Percentiles rank a stretch among this genome's conserved stretches.
Conservation (phyloP, 1,140 invertebrate genomes). For the Stegodyphus mimosarum region DNA sequence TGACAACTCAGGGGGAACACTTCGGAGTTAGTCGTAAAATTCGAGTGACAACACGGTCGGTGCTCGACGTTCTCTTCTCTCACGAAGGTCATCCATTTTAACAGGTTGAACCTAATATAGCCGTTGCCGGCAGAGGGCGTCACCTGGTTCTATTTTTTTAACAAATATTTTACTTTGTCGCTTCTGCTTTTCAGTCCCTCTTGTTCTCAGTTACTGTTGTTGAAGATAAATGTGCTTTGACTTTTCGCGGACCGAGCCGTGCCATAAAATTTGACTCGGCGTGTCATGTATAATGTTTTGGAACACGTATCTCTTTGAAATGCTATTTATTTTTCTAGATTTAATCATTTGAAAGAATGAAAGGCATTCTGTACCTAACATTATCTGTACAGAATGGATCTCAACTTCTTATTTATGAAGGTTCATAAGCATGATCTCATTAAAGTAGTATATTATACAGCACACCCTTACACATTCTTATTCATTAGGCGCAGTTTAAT, state of each 20-base stretch:
- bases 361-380: too few relatives aligned
- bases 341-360: too few relatives aligned
- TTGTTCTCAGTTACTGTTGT: not conserved
- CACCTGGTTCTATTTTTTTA: not conserved
- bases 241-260: not conserved
- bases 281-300: slow-evolving; percentile 10
- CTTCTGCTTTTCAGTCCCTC: slow-evolving; percentile 21
- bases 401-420: too few relatives aligned
- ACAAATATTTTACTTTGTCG: not conserved
- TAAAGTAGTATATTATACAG: too few relatives aligned
- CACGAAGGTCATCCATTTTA: slow-evolving; percentile 53
- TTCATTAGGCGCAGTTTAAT: too few relatives aligned
- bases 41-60: slow-evolving; percentile 30
- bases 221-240: slow-evolving; percentile 8
- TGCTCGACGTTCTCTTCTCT: not conserved
- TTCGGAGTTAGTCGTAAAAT: slow-evolving; percentile 24
- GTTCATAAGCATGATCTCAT: too few relatives aligned
- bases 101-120: slow-evolving; percentile 56
- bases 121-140: slow-evolving; percentile 40
- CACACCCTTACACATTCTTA: too few relatives aligned
- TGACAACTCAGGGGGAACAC: slow-evolving; percentile 9
- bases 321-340: too few relatives aligned
- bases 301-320: not conserved
- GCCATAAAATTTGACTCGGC: not conserved
- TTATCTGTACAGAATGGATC: too few relatives aligned